A percentile compares a stretch with the other conserved stretches of the same genome.
phyloP scores from a whole-genome alignment of 30 jellyfish, hydroid and myxozoan species.

The Chrysaora quinquecirrha region DNA sequence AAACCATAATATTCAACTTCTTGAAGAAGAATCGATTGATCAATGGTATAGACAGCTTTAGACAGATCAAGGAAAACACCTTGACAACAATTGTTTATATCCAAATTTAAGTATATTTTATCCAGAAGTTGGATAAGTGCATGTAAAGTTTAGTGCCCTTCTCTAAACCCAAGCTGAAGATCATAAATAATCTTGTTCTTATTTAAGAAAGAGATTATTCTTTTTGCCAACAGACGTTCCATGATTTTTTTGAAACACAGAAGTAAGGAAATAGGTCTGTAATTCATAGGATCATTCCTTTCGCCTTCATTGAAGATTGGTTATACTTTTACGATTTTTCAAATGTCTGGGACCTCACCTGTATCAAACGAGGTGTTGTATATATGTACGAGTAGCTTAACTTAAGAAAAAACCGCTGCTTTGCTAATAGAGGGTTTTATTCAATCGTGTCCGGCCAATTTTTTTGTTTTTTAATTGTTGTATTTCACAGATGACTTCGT shows the following conservation, averaged over 20 bases:
- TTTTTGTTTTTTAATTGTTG: background rate
- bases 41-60: slow-evolving; percentile 11
- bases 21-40: slow-evolving; percentile 6
- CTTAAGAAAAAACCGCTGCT: too few relatives aligned
- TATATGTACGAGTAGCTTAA: too few relatives aligned
- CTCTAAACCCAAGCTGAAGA: slow-evolving; percentile 26
- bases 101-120: background rate
- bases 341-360: too few relatives aligned
- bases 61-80: slow-evolving; percentile 23
- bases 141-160: background rate
- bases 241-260: background rate
- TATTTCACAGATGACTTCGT: background rate
- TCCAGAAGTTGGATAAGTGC: background rate
- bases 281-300: background rate
- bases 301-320: background rate
- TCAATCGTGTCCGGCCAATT: too few relatives aligned
- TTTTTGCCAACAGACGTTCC: background rate
- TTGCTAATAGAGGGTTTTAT: too few relatives aligned
- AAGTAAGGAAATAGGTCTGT: slow-evolving; percentile 3
- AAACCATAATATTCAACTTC: background rate
- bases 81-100: background rate
- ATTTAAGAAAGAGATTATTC: too few relatives aligned
- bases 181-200: slow-evolving; percentile 1
- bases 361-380: too few relatives aligned
- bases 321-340: too few relatives aligned